Evolutionary conservation across 2,113 vertebrate genomes (phyloP).

Genomic region (Trichomycterus rosablanca): DNA sequence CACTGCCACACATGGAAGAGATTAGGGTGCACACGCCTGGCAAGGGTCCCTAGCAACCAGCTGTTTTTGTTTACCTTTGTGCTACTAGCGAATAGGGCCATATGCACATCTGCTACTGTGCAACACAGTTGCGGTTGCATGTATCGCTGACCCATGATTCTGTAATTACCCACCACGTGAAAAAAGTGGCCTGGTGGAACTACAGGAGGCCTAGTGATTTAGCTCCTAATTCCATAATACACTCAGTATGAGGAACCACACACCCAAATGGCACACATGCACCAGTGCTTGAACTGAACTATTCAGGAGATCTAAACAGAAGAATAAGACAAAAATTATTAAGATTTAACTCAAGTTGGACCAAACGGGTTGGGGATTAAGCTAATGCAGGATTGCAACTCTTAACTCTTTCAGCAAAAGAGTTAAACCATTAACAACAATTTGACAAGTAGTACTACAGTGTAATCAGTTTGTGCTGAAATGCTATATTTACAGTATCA

Average conservation of each 20-base stretch:
- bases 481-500: too few relatives aligned
- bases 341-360: too few relatives aligned
- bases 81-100: constrained; percentile 64
- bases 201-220: constrained; percentile 52
- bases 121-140: constrained; percentile 71
- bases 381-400: too few relatives aligned
- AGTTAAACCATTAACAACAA: too few relatives aligned
- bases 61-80: constrained; percentile 75
- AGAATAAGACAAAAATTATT: constrained; percentile 9
- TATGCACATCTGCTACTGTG: constrained; percentile 78
- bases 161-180: constrained; percentile 70
- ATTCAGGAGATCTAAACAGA: background rate
- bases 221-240: constrained; percentile 49
- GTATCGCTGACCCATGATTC: constrained; percentile 74
- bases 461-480: too few relatives aligned
- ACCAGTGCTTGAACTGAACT: background rate
- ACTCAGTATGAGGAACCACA: too few relatives aligned
- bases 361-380: too few relatives aligned
- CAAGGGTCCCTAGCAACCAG: constrained; percentile 69
- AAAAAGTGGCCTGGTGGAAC: constrained; percentile 67
- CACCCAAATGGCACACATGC: constrained; percentile 3
- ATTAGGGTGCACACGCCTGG: constrained; percentile 67
- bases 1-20: constrained; percentile 67
- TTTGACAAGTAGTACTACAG: too few relatives aligned
- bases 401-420: too few relatives aligned